Percentiles rank a stretch among this genome's conserved stretches.
These are phyloP conservation scores for Falco punctatus DNA, from an alignment of 2,113 vertebrate species.

Conservation along the genomic window DNA sequence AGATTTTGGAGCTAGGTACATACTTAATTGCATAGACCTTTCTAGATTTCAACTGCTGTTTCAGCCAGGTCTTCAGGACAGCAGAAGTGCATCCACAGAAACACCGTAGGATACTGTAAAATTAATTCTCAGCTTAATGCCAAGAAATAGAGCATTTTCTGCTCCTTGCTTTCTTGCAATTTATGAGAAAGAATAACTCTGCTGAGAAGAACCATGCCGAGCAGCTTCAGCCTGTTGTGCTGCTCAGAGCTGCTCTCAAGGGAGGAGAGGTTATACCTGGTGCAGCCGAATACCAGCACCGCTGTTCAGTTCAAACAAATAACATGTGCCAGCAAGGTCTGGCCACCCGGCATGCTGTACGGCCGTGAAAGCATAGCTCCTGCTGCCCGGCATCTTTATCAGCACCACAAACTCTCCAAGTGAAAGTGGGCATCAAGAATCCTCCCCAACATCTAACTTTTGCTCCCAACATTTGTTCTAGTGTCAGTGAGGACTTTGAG, in stretches of 20 bases:
- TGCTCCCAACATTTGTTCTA: constrained; percentile 22
- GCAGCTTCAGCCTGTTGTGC: not conserved
- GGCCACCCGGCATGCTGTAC: not conserved
- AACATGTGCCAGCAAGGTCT: not conserved
- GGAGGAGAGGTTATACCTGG: not conserved
- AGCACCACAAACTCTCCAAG: not conserved
- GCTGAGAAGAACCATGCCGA: fast-evolving
- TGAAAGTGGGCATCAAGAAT: not conserved
- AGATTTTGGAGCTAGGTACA: not conserved
- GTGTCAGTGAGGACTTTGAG: constrained; percentile 20
- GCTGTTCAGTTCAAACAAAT: not conserved
- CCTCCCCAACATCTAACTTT: not conserved
- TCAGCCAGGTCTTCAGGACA: not conserved
- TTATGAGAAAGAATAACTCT: not conserved
- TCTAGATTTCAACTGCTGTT: not conserved
- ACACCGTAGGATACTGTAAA: not conserved
- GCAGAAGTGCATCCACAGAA: not conserved
- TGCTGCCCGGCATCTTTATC: not conserved
- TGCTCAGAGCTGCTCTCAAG: not conserved
- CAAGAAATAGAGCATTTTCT: not conserved
- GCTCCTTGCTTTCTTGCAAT: not conserved
- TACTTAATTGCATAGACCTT: not conserved
- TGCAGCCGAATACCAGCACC: not conserved
- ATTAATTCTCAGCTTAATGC: not conserved
- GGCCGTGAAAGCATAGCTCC: not conserved